Conservation (phyloP, 2,888 invertebrate species). For the Orchesellides sinensis region DNA sequence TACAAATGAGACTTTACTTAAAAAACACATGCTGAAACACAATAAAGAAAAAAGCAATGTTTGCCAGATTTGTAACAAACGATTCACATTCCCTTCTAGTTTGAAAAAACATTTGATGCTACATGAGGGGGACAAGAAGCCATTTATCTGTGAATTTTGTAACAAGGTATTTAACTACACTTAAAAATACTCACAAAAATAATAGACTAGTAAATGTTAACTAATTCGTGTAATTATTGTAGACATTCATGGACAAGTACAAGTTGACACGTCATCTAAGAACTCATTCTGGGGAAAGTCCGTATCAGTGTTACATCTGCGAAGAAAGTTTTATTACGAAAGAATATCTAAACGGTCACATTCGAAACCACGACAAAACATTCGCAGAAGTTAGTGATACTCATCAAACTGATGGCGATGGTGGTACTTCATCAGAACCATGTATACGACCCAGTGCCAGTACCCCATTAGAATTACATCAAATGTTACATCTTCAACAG, state of each 20-base stretch:
- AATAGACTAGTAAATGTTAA: neutral
- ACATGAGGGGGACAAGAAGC: slow-evolving; percentile 46
- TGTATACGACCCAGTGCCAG: neutral
- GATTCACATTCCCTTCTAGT: slow-evolving; percentile 48
- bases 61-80: slow-evolving; percentile 43
- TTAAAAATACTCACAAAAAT: neutral
- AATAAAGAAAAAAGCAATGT: slow-evolving; percentile 25
- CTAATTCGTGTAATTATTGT: neutral
- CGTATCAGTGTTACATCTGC: slow-evolving; percentile 26
- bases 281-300: slow-evolving; percentile 41
- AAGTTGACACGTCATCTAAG: slow-evolving; percentile 45
- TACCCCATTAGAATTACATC: neutral
- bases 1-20: slow-evolving; percentile 27
- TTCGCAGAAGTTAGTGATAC: slow-evolving; percentile 2
- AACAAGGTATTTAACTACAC: slow-evolving; percentile 28
- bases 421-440: neutral
- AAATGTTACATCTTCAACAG: neutral
- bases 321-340: slow-evolving; percentile 30
- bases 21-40: slow-evolving; percentile 60
- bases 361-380: slow-evolving; percentile 16
- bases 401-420: neutral
- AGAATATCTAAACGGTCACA: slow-evolving; percentile 41
- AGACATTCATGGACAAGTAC: slow-evolving; percentile 54
- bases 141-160: slow-evolving; percentile 37
- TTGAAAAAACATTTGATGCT: slow-evolving; percentile 52